Evolutionary conservation across 1,140 invertebrate species (phyloP), one percentile per base, ranked within the genome.

Genomic region (Euschistus heros): DNA sequence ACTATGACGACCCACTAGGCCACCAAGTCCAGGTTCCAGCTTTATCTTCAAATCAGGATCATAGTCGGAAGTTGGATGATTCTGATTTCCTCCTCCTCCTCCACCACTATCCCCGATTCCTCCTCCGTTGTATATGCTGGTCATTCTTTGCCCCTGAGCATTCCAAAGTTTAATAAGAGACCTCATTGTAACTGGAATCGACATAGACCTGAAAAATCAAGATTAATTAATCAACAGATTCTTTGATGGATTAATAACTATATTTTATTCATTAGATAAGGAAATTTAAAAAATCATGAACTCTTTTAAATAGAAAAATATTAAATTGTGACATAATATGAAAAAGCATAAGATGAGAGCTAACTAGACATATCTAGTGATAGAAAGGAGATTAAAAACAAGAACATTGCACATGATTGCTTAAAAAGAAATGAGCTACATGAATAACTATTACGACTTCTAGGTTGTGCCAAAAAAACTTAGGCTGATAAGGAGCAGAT

Each of bases 151-250:
- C 52, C 66, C 61, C 37, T 61, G 46, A 24, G 44, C 30, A 44
- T 61, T 62, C 69, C 69, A 65, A 17, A 63, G 67, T 66, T 82
- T 80, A 7, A 90, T 80, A 8, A 92, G 75, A 3, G 86, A 81
- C 67, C 89, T 79, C 78, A 91, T 82, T 3, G 92, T 93, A 20
- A 96, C 81, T 4, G 94, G 94, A 73, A 97, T 92, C 17, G 93
- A 96, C 67, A 94, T 80, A 69, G 86, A 92, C 69, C 89, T 82
- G 71, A 20, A 62, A 69, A 70, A 64, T 64, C 27, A 52, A 22
- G 59, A 50, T 8, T 44, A 17, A 26, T 33, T 54, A 69, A 18
- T 22, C 18, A 13, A 52, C 7, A 52, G 26, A 50, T 30, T 44
- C 20, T 18, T 10, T 63, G 18, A n/a, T n/a, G n/a, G n/a, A n/a